These are phyloP conservation scores for Temnothorax unifasciatus DNA, from an alignment of 2,888 invertebrate genomes.

Conservation along the genomic window DNA sequence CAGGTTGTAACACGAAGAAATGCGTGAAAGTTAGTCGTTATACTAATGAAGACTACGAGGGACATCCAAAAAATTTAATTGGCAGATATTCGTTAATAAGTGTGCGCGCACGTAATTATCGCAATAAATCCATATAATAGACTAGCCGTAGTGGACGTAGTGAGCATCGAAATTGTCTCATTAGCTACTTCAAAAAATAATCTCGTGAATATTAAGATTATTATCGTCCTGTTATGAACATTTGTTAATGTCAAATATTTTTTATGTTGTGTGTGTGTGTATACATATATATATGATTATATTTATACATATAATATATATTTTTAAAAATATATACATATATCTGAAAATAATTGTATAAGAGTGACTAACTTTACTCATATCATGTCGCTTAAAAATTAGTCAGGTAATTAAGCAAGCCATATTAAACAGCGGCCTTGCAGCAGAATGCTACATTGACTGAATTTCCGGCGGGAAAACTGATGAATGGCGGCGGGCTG, in stretches of 20 bases:
- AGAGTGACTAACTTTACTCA: background rate
- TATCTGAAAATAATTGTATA: background rate
- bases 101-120: constrained; percentile 16
- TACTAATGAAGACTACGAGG: background rate
- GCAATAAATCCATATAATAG: background rate
- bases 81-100: constrained; percentile 21
- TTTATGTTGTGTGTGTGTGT: background rate
- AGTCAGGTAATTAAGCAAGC: background rate
- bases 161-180: constrained; percentile 19
- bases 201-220: constrained; percentile 11
- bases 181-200: constrained; percentile 15
- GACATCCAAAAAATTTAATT: constrained; percentile 10
- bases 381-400: background rate
- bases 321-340: background rate
- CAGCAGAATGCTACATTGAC: constrained; percentile 13
- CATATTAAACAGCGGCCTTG: background rate
- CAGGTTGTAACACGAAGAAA: constrained; percentile 7
- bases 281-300: background rate
- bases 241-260: background rate
- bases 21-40: background rate
- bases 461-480: background rate
- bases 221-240: background rate
- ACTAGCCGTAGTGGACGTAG: background rate
- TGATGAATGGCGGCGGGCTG: constrained; percentile 23
- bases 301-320: background rate